Conservation (phyloP, 2,888 invertebrate genomes). For the Ichneumoninae sp. region DNA sequence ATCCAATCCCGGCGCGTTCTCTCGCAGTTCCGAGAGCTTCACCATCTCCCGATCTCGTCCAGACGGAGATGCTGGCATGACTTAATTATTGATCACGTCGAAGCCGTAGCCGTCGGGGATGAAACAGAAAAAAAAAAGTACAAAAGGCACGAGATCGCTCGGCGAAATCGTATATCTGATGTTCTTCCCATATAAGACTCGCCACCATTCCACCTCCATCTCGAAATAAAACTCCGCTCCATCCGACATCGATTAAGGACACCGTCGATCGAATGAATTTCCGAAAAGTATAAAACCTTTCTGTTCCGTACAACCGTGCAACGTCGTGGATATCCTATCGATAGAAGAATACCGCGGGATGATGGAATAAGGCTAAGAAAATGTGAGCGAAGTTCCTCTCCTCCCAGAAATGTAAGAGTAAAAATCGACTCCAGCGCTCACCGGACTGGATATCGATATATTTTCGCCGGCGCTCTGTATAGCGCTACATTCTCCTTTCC, state of each 20-base stretch:
- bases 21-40: slow-evolving; percentile 21
- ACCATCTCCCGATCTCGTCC: slow-evolving; percentile 38
- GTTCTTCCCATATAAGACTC: background rate
- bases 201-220: background rate
- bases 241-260: slow-evolving; percentile 8
- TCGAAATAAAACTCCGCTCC: slow-evolving; percentile 2
- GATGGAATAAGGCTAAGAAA: slow-evolving; percentile 18
- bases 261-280: slow-evolving; percentile 7
- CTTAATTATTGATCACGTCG: slow-evolving; percentile 62
- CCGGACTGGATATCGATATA: slow-evolving; percentile 17
- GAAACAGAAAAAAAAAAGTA: slow-evolving; percentile 18
- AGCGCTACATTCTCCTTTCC: slow-evolving; percentile 12
- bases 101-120: background rate
- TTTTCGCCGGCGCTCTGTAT: slow-evolving; percentile 11
- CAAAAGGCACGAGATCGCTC: background rate
- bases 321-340: slow-evolving; percentile 32
- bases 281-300: slow-evolving; percentile 8
- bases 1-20: slow-evolving; percentile 55
- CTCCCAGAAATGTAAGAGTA: slow-evolving; percentile 31
- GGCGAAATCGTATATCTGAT: background rate
- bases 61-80: slow-evolving; percentile 39
- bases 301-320: background rate
- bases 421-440: slow-evolving; percentile 40
- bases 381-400: background rate
- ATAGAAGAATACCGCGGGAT: slow-evolving; percentile 26